These are phyloP conservation scores for Parascotia fuliginaria DNA, from an alignment of 2,888 invertebrate species.

Conservation along the genomic window DNA sequence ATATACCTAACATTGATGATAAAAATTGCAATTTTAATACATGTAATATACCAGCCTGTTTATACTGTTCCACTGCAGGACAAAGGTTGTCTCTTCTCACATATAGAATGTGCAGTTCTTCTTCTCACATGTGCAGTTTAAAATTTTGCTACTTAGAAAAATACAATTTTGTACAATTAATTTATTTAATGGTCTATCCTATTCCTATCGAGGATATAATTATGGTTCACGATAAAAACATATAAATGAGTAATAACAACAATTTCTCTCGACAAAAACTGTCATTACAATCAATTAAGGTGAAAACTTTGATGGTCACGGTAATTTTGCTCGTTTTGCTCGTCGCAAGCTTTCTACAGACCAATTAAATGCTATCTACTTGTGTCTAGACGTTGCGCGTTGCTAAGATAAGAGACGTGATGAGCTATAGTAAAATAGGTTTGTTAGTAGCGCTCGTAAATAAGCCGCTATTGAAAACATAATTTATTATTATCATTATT, in stretches of 20 bases:
- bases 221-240: conserved; percentile 16
- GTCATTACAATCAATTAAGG: conserved; percentile 47
- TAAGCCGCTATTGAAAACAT: no score
- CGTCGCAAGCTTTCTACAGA: conserved; percentile 51
- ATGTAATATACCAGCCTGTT: no score
- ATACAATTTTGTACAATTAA: no score
- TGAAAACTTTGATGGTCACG: conserved; percentile 43
- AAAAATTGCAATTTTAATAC: no score
- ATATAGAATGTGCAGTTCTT: no score
- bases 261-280: conserved; percentile 39
- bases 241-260: conserved; percentile 17
- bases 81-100: no score
- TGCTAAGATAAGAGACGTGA: conserved; percentile 32
- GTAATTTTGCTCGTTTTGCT: conserved; percentile 45
- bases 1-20: no score
- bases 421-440: conserved; percentile 41
- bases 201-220: conserved; percentile 3
- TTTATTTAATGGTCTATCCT: no score
- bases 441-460: conserved; percentile 33
- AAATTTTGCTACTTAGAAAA: no score
- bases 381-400: conserved; percentile 45
- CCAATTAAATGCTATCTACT: conserved; percentile 53
- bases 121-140: no score
- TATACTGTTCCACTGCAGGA: no score
- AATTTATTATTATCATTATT: no score